Percentiles rank a stretch among this genome's conserved stretches.
Conservation (phyloP, 2,888 invertebrate genomes). For the Aspidiotus rigidus region DNA sequence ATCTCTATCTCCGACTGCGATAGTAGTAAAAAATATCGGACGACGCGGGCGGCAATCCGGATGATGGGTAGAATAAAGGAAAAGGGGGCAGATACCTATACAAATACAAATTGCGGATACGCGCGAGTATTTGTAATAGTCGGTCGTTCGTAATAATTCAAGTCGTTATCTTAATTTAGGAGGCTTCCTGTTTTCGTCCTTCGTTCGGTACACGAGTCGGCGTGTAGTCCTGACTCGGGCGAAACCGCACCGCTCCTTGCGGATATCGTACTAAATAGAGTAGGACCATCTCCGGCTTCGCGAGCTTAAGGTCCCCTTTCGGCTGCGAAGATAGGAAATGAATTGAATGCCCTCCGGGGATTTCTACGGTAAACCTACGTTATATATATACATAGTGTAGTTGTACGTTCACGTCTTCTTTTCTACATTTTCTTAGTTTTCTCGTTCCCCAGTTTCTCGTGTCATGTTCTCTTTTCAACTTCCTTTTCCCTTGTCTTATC, state of each 20-base stretch:
- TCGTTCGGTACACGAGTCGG: slow-evolving; percentile 14
- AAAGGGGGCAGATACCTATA: slow-evolving; percentile 18
- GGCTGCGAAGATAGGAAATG: slow-evolving; percentile 31
- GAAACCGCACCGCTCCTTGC: slow-evolving; percentile 20
- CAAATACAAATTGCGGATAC: slow-evolving; percentile 31
- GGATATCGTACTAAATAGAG: slow-evolving; percentile 28
- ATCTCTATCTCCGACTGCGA: slow-evolving; percentile 20
- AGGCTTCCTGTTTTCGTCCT: slow-evolving; percentile 32
- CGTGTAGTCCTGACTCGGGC: slow-evolving; percentile 10
- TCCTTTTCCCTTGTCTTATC: slow-evolving; percentile 30
- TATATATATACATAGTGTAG: not conserved
- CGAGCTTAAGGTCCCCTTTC: slow-evolving; percentile 22
- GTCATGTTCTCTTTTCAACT: slow-evolving; percentile 24
- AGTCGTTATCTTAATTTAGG: slow-evolving; percentile 34
- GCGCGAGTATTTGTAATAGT: slow-evolving; percentile 31
- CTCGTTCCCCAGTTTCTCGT: slow-evolving; percentile 18
- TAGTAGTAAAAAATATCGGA: slow-evolving; percentile 28
- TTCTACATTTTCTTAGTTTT: slow-evolving; percentile 23
- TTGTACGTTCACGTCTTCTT: slow-evolving; percentile 20
- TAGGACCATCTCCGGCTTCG: slow-evolving; percentile 31
- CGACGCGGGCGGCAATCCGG: slow-evolving; percentile 14
- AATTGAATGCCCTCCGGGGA: slow-evolving; percentile 33
- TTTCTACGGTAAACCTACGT: slow-evolving; percentile 26
- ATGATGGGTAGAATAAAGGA: not conserved
- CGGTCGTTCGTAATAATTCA: slow-evolving; percentile 30